These are phyloP conservation scores for Zosterops pallidus DNA, from an alignment of 2,113 vertebrate species.

Conservation along the genomic window DNA sequence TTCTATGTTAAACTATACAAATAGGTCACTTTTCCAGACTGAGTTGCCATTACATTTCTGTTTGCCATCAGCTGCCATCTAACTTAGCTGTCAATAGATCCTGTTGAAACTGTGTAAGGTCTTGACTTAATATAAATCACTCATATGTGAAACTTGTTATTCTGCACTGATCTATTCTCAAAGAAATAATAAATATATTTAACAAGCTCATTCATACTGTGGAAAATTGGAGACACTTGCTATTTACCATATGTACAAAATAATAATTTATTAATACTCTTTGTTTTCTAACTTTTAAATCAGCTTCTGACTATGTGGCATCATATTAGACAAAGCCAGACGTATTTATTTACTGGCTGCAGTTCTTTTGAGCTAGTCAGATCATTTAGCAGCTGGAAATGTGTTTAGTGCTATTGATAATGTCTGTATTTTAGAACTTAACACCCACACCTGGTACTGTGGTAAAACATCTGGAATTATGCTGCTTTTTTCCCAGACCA, in stretches of 20 bases:
- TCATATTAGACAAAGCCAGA: background rate
- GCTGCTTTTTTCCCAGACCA: background rate
- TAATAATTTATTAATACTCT: constrained; percentile 33
- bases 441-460: background rate
- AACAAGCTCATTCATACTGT: background rate
- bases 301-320: background rate
- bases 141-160: background rate
- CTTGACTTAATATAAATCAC: background rate
- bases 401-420: background rate
- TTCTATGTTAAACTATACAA: background rate
- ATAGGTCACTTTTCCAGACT: background rate
- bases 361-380: constrained; percentile 1
- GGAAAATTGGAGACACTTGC: background rate
- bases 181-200: constrained; percentile 29
- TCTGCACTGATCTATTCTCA: background rate
- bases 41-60: background rate
- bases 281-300: background rate
- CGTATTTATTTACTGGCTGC: background rate
- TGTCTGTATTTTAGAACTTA: background rate
- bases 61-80: background rate
- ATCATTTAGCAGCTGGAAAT: constrained; percentile 12
- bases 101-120: background rate
- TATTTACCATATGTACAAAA: constrained; percentile 34
- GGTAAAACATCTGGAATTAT: background rate
- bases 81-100: background rate